phyloP scores from a whole-genome alignment of 2,797 vertebrate genomes.

The Enteromius unitaeniatus region DNA sequence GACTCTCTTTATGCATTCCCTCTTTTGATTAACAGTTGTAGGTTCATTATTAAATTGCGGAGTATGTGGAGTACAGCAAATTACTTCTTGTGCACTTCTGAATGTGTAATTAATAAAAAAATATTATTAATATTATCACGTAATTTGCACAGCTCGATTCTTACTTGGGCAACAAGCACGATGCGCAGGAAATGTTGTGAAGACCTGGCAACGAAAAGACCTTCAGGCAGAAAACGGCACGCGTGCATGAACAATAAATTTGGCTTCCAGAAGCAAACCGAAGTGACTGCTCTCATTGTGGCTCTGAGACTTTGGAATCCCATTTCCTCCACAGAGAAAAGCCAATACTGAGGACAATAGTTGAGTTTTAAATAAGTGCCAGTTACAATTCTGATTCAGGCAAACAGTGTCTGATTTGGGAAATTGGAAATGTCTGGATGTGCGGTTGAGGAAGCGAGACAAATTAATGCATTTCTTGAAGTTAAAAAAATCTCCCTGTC shows the following conservation, averaged over 20 bases:
- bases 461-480: conserved; percentile 22
- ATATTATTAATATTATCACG: neutral
- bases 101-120: conserved; percentile 10
- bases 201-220: conserved; percentile 16
- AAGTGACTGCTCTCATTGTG: conserved; percentile 32
- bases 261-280: conserved; percentile 17
- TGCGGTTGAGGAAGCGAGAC: neutral
- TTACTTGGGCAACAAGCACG: neutral
- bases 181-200: conserved; percentile 9
- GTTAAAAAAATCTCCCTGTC: neutral
- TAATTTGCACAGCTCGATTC: neutral
- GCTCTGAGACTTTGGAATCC: conserved; percentile 19
- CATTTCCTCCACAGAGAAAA: conserved; percentile 35
- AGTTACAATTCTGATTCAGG: conserved; percentile 8
- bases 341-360: conserved; percentile 23
- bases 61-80: conserved; percentile 9
- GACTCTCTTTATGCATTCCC: conserved; percentile 18
- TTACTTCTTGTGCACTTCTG: neutral
- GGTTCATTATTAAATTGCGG: conserved; percentile 1
- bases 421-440: conserved; percentile 23
- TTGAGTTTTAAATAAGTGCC: conserved; percentile 7
- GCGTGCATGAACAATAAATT: conserved; percentile 39
- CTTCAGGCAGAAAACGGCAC: conserved; percentile 18
- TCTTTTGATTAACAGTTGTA: conserved; percentile 33
- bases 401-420: neutral